phyloP scores from a whole-genome alignment of 2,113 vertebrate species.

The Aspidoscelis tigris region DNA sequence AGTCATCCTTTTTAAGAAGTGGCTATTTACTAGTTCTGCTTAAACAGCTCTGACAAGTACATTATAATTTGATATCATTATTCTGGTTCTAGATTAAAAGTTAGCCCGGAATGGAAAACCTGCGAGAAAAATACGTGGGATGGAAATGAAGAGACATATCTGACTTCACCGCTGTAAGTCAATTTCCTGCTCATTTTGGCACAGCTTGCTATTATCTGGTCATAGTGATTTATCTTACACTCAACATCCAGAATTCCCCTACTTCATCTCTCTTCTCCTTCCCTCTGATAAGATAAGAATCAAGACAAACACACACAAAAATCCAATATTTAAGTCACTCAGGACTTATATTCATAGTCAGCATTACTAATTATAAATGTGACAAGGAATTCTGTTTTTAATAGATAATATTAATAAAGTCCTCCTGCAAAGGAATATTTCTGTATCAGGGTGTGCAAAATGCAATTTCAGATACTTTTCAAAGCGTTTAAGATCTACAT shows the following conservation, averaged over 20 bases:
- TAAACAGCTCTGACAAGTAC: neutral
- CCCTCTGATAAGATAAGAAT: conserved; percentile 33
- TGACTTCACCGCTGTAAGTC: neutral
- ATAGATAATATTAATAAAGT: too few relatives aligned
- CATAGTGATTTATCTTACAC: conserved; percentile 42
- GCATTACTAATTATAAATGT: neutral
- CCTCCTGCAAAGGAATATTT: too few relatives aligned
- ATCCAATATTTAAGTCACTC: conserved; percentile 9
- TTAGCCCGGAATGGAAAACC: neutral
- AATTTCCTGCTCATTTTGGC: neutral
- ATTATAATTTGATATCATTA: neutral
- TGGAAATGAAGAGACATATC: neutral
- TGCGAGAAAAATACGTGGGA: neutral
- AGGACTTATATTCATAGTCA: neutral
- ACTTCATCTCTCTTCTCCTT: conserved; percentile 61
- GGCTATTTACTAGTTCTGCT: too few relatives aligned
- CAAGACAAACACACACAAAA: conserved; percentile 25
- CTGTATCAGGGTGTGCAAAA: too few relatives aligned
- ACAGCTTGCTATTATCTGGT: conserved; percentile 26
- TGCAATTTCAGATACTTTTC: too few relatives aligned
- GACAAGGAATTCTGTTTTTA: too few relatives aligned
- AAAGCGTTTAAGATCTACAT: too few relatives aligned
- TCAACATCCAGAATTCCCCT: conserved; percentile 43
- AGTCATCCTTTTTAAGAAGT: too few relatives aligned
- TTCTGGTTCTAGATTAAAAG: neutral